Evolutionary conservation across 2,113 vertebrate genomes (phyloP), one percentile per base, ranked within the genome.

Genomic region (Pampusana beccarii): DNA sequence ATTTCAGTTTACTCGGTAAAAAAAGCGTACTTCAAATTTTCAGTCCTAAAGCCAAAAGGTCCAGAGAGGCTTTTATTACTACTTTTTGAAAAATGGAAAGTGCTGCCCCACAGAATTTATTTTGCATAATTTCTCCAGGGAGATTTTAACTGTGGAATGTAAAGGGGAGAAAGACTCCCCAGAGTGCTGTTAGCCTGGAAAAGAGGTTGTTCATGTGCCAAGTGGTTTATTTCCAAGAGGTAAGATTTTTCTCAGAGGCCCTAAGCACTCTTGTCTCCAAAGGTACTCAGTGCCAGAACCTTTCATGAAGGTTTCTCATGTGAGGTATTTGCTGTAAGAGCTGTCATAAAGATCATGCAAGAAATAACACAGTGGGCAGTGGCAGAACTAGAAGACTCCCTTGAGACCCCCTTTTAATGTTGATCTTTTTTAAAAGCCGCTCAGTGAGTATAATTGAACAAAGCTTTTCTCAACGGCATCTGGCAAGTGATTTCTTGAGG

Each of bases 221-320:
- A 64, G 87, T 24, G 14, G 20, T 92, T 91, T 96, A 80, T 80
- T 94, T 94, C 71, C 28, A 73, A 94, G 51, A 2, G 2, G 20
- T 46, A 53, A 80, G 75, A 56, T 78, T 86, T 94, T 90, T 82
- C 93, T 93, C 90, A 83, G 42, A 70, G 75, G 71, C 11, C 56
- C 64, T 71, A 70, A 90, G 38, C 61, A 17, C 54, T 94, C 64
- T 74, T 86, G 24, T 78, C 56, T 92, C 51, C n/a, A 64, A 90
- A 83, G 46, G 10, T 62, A 50, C 17, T 74, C 72, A 20, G 33
- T 80, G 69, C 51, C 80, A 96, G 67, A 93, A 91, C 38, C 38
- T 88, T 95, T 86, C 56, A 64, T 80, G 88, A 91, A 78, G 80
- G 51, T 93, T 88, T 88, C 88, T 93, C 64, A n/a, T 61, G 61